phyloP scores from a whole-genome alignment of 2,113 vertebrate species.

The Ahaetulla prasina region DNA sequence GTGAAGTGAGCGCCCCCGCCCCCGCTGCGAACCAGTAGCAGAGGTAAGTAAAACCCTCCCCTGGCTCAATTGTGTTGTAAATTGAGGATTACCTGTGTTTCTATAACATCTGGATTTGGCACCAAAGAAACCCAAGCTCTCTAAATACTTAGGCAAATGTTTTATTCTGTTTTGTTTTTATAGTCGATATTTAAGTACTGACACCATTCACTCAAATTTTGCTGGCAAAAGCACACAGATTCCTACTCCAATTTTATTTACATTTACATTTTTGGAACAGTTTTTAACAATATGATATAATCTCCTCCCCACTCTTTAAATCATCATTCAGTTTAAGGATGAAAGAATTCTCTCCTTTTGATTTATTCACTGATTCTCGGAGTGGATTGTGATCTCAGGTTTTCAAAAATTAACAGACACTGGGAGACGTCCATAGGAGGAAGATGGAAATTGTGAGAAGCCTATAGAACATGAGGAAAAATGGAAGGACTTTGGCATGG shows the following conservation, averaged over 20 bases:
- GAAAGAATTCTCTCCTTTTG: not conserved
- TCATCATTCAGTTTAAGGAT: not conserved
- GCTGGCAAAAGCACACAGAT: not conserved
- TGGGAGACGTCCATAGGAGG: not conserved
- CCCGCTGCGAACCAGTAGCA: no score
- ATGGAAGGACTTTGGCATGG: not conserved
- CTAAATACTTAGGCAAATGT: not conserved
- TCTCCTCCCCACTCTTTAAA: not conserved
- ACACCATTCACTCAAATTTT: not conserved
- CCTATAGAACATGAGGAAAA: not conserved
- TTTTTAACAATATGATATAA: not conserved
- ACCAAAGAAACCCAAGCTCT: not conserved
- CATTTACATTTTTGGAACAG: not conserved
- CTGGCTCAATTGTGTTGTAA: no score
- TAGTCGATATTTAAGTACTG: not conserved
- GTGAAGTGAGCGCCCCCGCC: no score
- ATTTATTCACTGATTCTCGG: not conserved
- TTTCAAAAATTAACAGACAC: not conserved
- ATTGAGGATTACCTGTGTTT: no score
- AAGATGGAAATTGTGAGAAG: not conserved
- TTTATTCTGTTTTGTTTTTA: not conserved
- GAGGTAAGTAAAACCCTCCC: no score
- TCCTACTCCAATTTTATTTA: not conserved
- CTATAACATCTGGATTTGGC: not conserved
- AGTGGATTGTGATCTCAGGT: not conserved